These are phyloP conservation scores for Sphecodes monilicornis DNA, from an alignment of 2,888 invertebrate species.

Conservation along the genomic window DNA sequence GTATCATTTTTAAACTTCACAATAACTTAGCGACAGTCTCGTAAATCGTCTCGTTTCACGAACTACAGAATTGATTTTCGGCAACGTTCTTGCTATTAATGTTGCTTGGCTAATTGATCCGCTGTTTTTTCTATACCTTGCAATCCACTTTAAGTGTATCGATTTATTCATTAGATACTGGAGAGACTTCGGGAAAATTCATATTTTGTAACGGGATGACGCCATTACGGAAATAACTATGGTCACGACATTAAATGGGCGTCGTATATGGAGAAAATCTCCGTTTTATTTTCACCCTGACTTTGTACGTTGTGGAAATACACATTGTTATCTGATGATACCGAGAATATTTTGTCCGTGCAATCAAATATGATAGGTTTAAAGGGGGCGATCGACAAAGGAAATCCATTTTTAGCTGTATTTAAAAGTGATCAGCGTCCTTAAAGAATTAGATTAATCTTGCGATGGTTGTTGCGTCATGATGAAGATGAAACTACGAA, in stretches of 20 bases:
- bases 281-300: constrained; percentile 31
- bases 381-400: not conserved
- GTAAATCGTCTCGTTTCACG: constrained; percentile 3
- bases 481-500: constrained; percentile 38
- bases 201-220: constrained; percentile 65
- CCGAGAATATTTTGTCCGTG: not conserved
- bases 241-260: constrained; percentile 60
- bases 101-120: not conserved
- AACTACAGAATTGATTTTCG: constrained; percentile 18
- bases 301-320: not conserved
- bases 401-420: not conserved
- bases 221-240: constrained; percentile 69
- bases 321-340: not conserved
- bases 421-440: not conserved
- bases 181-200: constrained; percentile 35
- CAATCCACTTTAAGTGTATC: not conserved
- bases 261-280: constrained; percentile 59
- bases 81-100: not conserved
- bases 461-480: constrained; percentile 37
- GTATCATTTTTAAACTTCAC: not conserved
- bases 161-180: constrained; percentile 21
- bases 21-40: not conserved
- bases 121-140: not conserved
- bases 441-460: constrained; percentile 32
- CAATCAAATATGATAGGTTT: not conserved